A percentile compares a stretch with the other conserved stretches of the same genome.
These are phyloP conservation scores for Sebastes variabilis DNA, from an alignment of 2,797 vertebrate genomes.

Conservation along the genomic window DNA sequence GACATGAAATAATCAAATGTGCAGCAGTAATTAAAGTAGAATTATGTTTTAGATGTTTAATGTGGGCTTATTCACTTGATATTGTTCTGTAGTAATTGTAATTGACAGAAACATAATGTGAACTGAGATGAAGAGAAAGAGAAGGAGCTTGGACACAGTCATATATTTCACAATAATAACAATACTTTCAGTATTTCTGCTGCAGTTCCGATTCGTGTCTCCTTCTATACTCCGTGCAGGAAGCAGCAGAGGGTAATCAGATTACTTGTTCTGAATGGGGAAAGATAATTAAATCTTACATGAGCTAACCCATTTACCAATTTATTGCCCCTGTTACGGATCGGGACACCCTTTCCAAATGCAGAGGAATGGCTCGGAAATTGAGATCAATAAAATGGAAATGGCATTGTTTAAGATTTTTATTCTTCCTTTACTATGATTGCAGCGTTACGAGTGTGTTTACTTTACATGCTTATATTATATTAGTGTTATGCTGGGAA, in stretches of 20 bases:
- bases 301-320: constrained; percentile 82
- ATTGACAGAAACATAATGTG: neutral
- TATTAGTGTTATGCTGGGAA: too few relatives aligned
- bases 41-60: neutral
- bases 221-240: constrained; percentile 75
- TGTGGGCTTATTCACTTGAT: neutral
- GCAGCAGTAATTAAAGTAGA: neutral
- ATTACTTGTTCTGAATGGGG: constrained; percentile 85
- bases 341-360: constrained; percentile 75
- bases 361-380: constrained; percentile 64
- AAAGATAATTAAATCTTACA: constrained; percentile 89
- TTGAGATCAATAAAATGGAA: constrained; percentile 37
- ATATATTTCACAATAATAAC: neutral
- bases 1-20: neutral
- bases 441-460: neutral
- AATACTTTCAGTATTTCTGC: constrained; percentile 75
- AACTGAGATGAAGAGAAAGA: neutral
- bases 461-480: neutral
- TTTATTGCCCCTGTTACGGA: constrained; percentile 73
- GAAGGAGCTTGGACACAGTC: neutral
- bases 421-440: neutral
- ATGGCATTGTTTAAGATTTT: neutral
- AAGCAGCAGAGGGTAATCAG: constrained; percentile 88
- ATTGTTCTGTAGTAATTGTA: neutral
- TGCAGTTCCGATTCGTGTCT: constrained; percentile 74